A percentile compares a stretch with the other conserved stretches of the same genome.
These are phyloP conservation scores for Sialis fuliginosa DNA, from an alignment of 2,888 invertebrate species.

Conservation along the genomic window DNA sequence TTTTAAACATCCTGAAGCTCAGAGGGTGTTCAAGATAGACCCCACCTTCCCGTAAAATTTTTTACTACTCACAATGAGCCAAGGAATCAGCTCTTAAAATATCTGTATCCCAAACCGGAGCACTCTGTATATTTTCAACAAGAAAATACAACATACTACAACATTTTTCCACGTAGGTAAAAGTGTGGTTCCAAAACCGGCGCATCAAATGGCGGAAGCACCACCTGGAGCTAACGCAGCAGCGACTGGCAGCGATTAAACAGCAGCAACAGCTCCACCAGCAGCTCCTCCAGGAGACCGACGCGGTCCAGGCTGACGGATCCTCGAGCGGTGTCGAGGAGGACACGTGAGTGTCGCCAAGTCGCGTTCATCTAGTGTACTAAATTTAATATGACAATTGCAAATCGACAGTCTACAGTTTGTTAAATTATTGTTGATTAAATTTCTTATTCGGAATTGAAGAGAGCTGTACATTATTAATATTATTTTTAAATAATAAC, in stretches of 20 bases:
- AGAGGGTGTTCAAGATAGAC: too few relatives aligned
- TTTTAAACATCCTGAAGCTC: too few relatives aligned
- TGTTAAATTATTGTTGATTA: too few relatives aligned
- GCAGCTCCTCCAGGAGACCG: constrained; percentile 24
- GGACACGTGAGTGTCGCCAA: constrained; percentile 18
- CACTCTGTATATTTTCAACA: too few relatives aligned
- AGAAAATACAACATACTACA: too few relatives aligned
- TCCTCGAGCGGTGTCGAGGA: constrained; percentile 22
- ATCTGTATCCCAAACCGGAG: too few relatives aligned
- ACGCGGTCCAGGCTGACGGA: constrained; percentile 22
- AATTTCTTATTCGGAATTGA: too few relatives aligned
- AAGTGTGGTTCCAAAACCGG: constrained; percentile 86
- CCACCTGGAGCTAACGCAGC: constrained; percentile 81
- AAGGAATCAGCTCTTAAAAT: too few relatives aligned
- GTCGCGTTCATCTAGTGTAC: not conserved
- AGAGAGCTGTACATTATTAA: too few relatives aligned
- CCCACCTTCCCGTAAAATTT: too few relatives aligned
- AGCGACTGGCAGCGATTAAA: constrained; percentile 48
- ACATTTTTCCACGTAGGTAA: constrained; percentile 40
- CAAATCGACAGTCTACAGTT: not conserved
- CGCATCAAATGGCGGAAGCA: constrained; percentile 94
- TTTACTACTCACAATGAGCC: too few relatives aligned
- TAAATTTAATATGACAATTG: not conserved
- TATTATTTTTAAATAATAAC: too few relatives aligned
- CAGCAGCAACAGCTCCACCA: constrained; percentile 26